Conservation (phyloP, 2,888 invertebrate genomes). For the Labia minor region DNA sequence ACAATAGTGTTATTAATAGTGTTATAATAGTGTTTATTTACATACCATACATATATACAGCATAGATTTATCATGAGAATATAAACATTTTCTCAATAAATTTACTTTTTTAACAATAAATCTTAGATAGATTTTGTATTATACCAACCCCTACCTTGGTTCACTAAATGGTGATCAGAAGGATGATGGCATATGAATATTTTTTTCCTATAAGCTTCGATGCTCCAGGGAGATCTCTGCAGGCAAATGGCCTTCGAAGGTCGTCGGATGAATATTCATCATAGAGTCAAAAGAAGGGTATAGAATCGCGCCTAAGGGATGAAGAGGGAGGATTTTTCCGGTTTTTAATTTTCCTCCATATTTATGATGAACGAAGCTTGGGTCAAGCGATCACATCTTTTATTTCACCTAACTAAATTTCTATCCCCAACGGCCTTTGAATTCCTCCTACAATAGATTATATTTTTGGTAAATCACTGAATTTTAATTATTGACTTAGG, state of each 20-base stretch:
- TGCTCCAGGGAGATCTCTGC: background rate
- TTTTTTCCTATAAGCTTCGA: background rate
- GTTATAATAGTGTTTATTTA: no score
- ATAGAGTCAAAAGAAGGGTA: background rate
- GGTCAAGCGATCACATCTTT: conserved; percentile 13
- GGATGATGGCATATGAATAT: no score
- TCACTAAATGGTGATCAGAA: no score
- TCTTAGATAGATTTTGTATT: no score
- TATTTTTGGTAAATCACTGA: background rate
- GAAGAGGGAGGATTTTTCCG: background rate
- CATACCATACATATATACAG: no score
- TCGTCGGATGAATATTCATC: conserved; percentile 13
- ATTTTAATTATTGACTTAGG: background rate
- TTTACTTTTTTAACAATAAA: no score
- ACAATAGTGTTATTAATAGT: no score
- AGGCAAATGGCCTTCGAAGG: background rate
- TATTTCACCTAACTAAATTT: background rate
- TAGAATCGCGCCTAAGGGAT: background rate
- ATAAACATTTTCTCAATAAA: no score
- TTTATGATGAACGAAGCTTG: conserved; percentile 13
- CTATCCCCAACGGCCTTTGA: background rate
- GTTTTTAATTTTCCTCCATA: conserved; percentile 3
- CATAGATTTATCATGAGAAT: no score
- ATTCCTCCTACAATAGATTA: background rate
- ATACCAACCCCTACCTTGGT: no score